Evolutionary conservation across 35 echinoderm and acorn worm species (phyloP), one percentile per base, ranked within the genome.

Genomic region (Diadema setosum): DNA sequence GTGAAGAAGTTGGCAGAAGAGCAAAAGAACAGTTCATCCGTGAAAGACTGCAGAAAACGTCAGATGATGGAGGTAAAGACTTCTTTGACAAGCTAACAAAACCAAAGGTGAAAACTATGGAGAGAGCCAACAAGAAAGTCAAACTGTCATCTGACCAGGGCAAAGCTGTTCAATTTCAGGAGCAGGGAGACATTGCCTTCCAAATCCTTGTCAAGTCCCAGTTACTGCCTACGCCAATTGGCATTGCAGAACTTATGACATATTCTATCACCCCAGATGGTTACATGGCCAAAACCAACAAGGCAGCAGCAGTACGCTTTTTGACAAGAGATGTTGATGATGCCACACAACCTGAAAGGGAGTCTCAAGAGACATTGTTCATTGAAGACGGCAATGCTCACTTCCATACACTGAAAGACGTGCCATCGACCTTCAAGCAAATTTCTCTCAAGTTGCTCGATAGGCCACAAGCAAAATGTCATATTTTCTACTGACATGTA

Each of bases 301-400:
- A 89, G 49, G 74, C 87, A 12, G 75, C 73, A 63, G 5, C 74
- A 58, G 73, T 89, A 17, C 74, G 82, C 23, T 41, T 45, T 39
- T 5, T 89, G 46, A 87, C 85, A 5, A 48, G 33, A 14, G 42
- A 76, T 34, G 85, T 87, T 5, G 18, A 76, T 45, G 61, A 70
- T 39, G 84, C 84, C 42, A 24, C 17, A 39, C 25, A 35, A 29
- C 84, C 84, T 83, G 17, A 15, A 40, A 31, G 27, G 30, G 27
- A 17, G 46, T 4, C 86, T 81, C 2, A 36, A 49, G 86, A 49
- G 31, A 88, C 70, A 30, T 73, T 82, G 18, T 82, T 84, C 73
- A 82, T 90, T 81, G 86, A 81, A 81, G 86, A 88, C 57, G 70
- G 86, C 4, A 88, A 88, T 88, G 86, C 86, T 29, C 37, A 42